phyloP scores from a whole-genome alignment of 2,797 vertebrate species.

The Sebastolobus alascanus region DNA sequence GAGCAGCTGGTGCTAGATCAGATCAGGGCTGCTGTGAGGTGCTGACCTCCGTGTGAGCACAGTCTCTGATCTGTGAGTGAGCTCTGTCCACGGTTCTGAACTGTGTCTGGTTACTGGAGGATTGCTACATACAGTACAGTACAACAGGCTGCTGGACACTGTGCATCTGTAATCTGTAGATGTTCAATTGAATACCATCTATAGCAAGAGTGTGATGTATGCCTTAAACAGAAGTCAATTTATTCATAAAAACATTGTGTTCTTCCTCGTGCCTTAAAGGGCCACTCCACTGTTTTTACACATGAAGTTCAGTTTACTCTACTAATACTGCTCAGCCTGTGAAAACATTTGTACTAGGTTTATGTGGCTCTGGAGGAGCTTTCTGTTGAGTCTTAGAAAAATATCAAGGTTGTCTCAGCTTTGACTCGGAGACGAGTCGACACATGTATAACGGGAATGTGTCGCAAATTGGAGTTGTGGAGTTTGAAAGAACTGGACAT shows the following conservation, averaged over 20 bases:
- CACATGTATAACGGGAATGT: neutral
- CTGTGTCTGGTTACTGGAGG: neutral
- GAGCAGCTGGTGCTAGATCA: conserved; percentile 54
- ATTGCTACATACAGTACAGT: neutral
- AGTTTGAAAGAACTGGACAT: neutral
- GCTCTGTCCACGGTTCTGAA: conserved; percentile 83
- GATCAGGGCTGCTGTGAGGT: conserved; percentile 25
- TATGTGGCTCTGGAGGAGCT: neutral
- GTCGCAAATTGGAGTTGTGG: neutral
- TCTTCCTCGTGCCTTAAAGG: neutral
- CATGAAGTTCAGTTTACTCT: neutral
- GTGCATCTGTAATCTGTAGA: neutral
- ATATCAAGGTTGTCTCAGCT: neutral
- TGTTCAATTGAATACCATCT: neutral
- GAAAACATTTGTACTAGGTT: too few relatives aligned
- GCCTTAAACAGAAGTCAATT: neutral
- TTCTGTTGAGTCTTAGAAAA: neutral
- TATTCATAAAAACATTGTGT: conserved; percentile 1
- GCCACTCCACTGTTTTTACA: neutral
- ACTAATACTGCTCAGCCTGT: neutral
- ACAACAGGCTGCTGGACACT: conserved; percentile 7
- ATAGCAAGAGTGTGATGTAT: neutral
- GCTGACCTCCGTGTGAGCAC: conserved; percentile 39
- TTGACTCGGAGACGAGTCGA: neutral
- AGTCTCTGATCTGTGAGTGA: neutral